These are phyloP conservation scores for Terrapene triunguis DNA, from an alignment of 2,113 vertebrate species.

Conservation along the genomic window DNA sequence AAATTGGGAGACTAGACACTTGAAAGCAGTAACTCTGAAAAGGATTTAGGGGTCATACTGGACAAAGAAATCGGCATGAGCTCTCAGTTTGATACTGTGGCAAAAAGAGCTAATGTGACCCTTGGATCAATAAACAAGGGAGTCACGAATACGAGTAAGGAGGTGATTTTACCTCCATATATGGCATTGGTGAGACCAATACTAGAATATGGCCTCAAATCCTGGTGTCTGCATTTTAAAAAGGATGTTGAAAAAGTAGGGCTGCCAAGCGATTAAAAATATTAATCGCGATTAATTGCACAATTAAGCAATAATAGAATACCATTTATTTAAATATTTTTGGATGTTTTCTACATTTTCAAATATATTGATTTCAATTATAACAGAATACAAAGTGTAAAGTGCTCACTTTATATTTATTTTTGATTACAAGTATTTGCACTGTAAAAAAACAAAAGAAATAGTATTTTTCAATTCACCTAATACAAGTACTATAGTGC, in stretches of 20 bases:
- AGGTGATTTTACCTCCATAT: rapidly evolving
- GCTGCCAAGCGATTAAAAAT: too few relatives aligned
- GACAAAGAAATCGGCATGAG: rapidly evolving
- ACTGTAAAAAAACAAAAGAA: too few relatives aligned
- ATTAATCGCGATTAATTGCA: too few relatives aligned
- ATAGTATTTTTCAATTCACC: too few relatives aligned
- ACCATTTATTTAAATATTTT: too few relatives aligned
- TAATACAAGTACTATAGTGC: too few relatives aligned
- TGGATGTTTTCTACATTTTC: too few relatives aligned
- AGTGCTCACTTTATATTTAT: too few relatives aligned
- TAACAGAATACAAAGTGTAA: too few relatives aligned
- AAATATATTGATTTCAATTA: too few relatives aligned
- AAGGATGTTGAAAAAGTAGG: constrained; percentile 8
- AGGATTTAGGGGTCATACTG: not conserved
- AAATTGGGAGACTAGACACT: not conserved
- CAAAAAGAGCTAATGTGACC: not conserved
- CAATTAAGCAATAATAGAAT: too few relatives aligned
- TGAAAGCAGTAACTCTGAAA: not conserved
- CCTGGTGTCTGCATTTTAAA: not conserved
- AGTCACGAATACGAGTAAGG: not conserved
- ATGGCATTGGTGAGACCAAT: not conserved
- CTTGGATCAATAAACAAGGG: not conserved
- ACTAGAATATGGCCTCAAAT: not conserved
- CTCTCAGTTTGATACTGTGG: not conserved
- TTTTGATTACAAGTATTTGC: too few relatives aligned